Conservation (phyloP, 2,888 invertebrate genomes). For the Boloria euphrosyne region DNA sequence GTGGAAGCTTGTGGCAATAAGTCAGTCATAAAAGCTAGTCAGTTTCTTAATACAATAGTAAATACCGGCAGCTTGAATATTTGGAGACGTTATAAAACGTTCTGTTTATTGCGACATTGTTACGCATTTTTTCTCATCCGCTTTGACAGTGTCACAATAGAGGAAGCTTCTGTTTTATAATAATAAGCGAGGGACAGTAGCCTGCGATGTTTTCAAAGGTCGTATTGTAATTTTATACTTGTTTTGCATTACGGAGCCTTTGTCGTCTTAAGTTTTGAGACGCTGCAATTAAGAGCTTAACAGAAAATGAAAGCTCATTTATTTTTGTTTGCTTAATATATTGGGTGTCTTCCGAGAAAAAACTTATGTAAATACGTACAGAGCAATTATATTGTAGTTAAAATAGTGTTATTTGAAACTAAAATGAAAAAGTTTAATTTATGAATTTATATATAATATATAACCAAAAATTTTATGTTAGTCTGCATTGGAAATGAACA, state of each 20-base stretch:
- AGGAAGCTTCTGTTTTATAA: slow-evolving; percentile 70
- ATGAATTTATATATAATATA: not conserved
- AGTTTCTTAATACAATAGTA: slow-evolving; percentile 68
- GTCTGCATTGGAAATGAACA: not conserved
- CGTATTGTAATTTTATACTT: slow-evolving; percentile 46
- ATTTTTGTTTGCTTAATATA: slow-evolving; percentile 40
- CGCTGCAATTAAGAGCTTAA: slow-evolving; percentile 50
- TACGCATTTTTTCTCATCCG: slow-evolving; percentile 66
- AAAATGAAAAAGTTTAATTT: not conserved
- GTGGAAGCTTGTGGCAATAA: slow-evolving; percentile 73
- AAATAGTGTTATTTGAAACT: not conserved
- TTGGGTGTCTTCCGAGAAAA: slow-evolving; percentile 21
- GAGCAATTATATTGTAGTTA: slow-evolving; percentile 10
- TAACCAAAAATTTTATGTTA: not conserved
- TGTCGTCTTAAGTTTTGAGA: slow-evolving; percentile 40
- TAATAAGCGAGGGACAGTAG: slow-evolving; percentile 49
- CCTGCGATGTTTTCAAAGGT: slow-evolving; percentile 40
- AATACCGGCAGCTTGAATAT: slow-evolving; percentile 72
- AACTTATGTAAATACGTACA: slow-evolving; percentile 11
- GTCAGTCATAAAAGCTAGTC: slow-evolving; percentile 69
- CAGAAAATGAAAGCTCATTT: slow-evolving; percentile 34
- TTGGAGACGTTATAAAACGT: slow-evolving; percentile 68
- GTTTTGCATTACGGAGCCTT: slow-evolving; percentile 42
- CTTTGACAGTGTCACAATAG: slow-evolving; percentile 72
- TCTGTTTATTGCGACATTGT: slow-evolving; percentile 75